Conservation (phyloP, 1,140 invertebrate species). For the Aphidius gifuensis region DNA sequence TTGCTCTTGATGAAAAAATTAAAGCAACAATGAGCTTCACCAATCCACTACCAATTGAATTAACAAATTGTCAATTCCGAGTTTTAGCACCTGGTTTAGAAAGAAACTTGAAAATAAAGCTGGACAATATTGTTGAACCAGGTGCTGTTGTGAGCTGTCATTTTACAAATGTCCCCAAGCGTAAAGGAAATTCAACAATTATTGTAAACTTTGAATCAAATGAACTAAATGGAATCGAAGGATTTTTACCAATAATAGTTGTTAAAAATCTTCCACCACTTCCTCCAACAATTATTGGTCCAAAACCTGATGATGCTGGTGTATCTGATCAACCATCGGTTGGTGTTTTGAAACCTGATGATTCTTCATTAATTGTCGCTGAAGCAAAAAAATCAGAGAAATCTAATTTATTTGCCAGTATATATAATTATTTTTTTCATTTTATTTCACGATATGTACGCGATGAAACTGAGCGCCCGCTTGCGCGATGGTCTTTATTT, state of each 20-base stretch:
- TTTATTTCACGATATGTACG: too few relatives aligned
- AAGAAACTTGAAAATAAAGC: conserved; percentile 65
- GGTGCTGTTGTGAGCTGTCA: conserved; percentile 63
- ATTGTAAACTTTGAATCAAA: conserved; percentile 78
- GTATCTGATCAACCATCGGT: too few relatives aligned
- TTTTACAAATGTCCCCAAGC: conserved; percentile 70
- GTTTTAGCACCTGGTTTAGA: conserved; percentile 78
- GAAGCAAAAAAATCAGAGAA: too few relatives aligned
- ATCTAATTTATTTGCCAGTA: too few relatives aligned
- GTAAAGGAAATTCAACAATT: conserved; percentile 71
- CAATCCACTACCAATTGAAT: conserved; percentile 75
- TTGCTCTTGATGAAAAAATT: conserved; percentile 64
- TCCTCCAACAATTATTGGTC: too few relatives aligned
- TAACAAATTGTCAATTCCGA: conserved; percentile 73
- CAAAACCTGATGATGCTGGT: too few relatives aligned
- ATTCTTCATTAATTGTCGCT: too few relatives aligned
- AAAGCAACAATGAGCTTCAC: conserved; percentile 69
- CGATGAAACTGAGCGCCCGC: too few relatives aligned
- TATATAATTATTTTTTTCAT: too few relatives aligned
- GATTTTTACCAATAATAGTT: conserved; percentile 52
- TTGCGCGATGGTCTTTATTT: too few relatives aligned
- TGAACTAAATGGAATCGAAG: conserved; percentile 77
- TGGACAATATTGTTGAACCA: conserved; percentile 63
- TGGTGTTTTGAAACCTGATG: too few relatives aligned
- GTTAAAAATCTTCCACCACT: too few relatives aligned